A percentile compares a stretch with the other conserved stretches of the same genome.
Conservation (phyloP, 2,888 invertebrate genomes). For the Napeogenes inachia region DNA sequence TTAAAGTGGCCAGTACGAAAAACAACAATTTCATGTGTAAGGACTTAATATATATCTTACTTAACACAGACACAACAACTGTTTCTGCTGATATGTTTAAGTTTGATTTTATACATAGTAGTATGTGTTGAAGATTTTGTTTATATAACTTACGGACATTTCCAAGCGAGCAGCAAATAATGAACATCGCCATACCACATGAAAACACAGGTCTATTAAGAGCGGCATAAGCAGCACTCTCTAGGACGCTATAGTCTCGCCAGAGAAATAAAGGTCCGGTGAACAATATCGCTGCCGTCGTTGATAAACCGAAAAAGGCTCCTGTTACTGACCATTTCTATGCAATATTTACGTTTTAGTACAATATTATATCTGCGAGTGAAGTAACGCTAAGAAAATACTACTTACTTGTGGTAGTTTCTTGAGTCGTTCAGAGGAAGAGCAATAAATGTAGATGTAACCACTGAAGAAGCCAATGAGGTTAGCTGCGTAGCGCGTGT, state of each 20-base stretch:
- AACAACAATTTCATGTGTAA: too few species aligned
- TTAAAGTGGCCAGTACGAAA: too few species aligned
- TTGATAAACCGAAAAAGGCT: constrained; percentile 50
- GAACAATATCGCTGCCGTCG: constrained; percentile 68
- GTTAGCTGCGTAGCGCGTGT: constrained; percentile 78
- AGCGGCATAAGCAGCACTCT: constrained; percentile 76
- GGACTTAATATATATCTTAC: too few species aligned
- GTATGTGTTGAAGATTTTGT: too few species aligned
- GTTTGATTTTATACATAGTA: too few species aligned
- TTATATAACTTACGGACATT: constrained; percentile 63
- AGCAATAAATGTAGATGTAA: constrained; percentile 51
- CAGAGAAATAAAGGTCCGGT: constrained; percentile 72
- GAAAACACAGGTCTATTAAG: constrained; percentile 78
- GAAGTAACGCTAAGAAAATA: neutral
- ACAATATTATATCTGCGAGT: neutral
- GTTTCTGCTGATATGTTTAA: too few species aligned
- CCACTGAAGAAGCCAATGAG: constrained; percentile 77
- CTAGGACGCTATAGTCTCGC: constrained; percentile 67
- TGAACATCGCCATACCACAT: constrained; percentile 62
- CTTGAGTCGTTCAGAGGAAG: constrained; percentile 37
- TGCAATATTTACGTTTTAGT: neutral
- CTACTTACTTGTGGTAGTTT: constrained; percentile 45
- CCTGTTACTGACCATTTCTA: constrained; percentile 72
- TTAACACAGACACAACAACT: too few species aligned
- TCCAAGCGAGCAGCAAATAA: constrained; percentile 75